Evolutionary conservation across 2,888 invertebrate species (phyloP), one percentile per base, ranked within the genome.

Genomic region (Drosophila phalerata): DNA sequence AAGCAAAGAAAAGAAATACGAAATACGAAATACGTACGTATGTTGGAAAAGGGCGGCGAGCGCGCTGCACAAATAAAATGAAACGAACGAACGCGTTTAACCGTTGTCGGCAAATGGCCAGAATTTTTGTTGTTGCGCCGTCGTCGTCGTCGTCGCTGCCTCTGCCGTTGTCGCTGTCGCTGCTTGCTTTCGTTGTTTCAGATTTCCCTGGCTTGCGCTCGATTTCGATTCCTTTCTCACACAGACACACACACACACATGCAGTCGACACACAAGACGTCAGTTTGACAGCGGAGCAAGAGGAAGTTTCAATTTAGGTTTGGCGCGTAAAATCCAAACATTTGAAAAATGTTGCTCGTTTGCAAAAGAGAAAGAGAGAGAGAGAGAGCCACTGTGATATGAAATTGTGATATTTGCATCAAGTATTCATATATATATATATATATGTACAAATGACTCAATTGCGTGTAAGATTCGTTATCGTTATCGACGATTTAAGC

Each of bases 61-160:
- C 79, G 63, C 73, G 75, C 52, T 56, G 55, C 69, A 49, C 32
- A 61, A 47, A 60, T 37, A 48, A 43, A 77, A 69, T 49, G 57
- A 69, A 69, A 45, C 45, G 34, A 57, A 47, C 45, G 79, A 48
- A 64, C 64, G 81, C 67, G 81, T 53, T 77, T 73, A 79, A 79
- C 66, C 58, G 77, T 65, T 61, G 78, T 73, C 77, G 78, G 73
- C 81, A 65, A 79, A 79, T 79, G 78, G 62, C 64, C 43, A 68
- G 64, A 80, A 68, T 34, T 63, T 58, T 77, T 78, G 65, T 79
- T 76, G 71, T 69, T 79, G 76, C 65, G 58, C 37, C 56, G 28
- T 25, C 34, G 61, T 37, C 65, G 58, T 32, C 56, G 28, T 25
- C 34, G 61, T 37, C 55, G 37, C 38, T 25, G 67, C 34, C 37